A percentile compares a stretch with the other conserved stretches of the same genome.
Evolutionary conservation across 2,797 vertebrate genomes (phyloP).

Genomic region (Malacoraja senta): DNA sequence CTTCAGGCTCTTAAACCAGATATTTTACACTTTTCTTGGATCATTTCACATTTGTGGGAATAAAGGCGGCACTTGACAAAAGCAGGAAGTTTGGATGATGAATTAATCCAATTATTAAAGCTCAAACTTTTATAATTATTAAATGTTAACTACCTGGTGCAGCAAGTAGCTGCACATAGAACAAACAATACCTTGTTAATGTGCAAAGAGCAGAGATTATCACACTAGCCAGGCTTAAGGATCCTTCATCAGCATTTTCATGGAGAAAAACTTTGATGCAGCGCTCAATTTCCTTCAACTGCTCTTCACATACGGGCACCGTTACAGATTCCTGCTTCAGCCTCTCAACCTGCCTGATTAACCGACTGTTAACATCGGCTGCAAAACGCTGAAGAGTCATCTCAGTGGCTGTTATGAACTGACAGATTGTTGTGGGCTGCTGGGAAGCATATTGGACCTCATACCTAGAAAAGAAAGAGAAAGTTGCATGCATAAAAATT

Average conservation of each 20-base stretch:
- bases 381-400: conserved; percentile 81
- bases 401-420: conserved; percentile 83
- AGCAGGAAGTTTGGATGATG: background rate
- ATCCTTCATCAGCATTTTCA: conserved; percentile 85
- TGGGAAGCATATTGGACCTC: conserved; percentile 85
- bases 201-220: conserved; percentile 85
- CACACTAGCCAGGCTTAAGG: conserved; percentile 81
- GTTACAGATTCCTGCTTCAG: conserved; percentile 84
- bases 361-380: conserved; percentile 75
- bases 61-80: background rate
- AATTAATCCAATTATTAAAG: too few species aligned
- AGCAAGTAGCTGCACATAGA: background rate
- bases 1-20: background rate
- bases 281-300: conserved; percentile 91
- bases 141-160: background rate
- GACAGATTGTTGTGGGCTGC: conserved; percentile 66
- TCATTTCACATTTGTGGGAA: background rate
- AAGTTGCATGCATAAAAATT: background rate
- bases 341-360: conserved; percentile 81
- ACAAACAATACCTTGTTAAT: conserved; percentile 74
- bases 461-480: conserved; percentile 62
- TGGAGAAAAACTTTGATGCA: conserved; percentile 86
- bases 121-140: background rate
- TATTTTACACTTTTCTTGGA: background rate
- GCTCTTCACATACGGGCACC: conserved; percentile 79